These are phyloP conservation scores for Hemibates koningsi DNA, from an alignment of 2,113 vertebrate species.

Conservation along the genomic window DNA sequence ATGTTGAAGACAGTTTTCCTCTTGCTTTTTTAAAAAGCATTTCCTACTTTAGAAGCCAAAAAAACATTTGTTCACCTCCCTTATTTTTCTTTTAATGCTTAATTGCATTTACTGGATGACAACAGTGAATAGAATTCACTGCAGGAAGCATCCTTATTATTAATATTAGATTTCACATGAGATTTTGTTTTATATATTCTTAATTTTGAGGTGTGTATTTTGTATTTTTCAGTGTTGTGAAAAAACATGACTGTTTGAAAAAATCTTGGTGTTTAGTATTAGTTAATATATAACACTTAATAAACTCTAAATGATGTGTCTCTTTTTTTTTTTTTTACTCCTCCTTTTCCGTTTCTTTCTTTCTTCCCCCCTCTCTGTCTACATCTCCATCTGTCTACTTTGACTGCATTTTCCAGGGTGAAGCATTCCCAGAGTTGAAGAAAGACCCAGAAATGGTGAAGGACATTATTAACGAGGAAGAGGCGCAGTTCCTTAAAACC, in stretches of 20 bases:
- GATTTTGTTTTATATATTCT: neutral
- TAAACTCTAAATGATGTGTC: neutral
- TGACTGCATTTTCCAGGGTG: slow-evolving; percentile 70
- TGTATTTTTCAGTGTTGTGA: neutral
- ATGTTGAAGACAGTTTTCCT: neutral
- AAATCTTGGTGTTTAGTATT: neutral
- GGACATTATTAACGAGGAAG: slow-evolving; percentile 95
- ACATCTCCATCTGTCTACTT: neutral
- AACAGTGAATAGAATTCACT: neutral
- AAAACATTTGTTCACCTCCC: neutral
- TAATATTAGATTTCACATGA: neutral
- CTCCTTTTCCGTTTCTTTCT: neutral
- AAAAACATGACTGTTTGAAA: neutral
- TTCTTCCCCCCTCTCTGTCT: neutral
- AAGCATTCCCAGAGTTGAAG: slow-evolving; percentile 92
- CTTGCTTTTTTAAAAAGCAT: neutral
- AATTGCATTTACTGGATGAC: neutral
- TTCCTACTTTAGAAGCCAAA: neutral
- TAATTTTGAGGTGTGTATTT: neutral
- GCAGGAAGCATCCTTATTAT: neutral
- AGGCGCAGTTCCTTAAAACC: slow-evolving; percentile 93
- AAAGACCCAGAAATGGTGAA: slow-evolving; percentile 98
- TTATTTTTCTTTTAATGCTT: neutral
- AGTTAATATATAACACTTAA: neutral
- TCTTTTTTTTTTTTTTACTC: neutral